Evolutionary conservation across 2,113 vertebrate species (phyloP).

Genomic region (Protomyctophum bolini): DNA sequence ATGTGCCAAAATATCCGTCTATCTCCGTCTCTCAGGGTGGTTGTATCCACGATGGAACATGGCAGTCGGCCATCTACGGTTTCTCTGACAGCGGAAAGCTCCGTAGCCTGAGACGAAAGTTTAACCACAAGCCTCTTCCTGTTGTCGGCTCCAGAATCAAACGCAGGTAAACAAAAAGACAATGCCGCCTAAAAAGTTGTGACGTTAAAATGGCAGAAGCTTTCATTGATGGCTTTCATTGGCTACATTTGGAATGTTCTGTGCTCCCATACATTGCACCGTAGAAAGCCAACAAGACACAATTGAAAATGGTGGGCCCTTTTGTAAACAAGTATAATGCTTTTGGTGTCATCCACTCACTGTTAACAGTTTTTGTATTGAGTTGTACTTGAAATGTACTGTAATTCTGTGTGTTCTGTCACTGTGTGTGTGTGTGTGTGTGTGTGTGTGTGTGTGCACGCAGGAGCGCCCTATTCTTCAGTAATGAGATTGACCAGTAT

Average conservation of each 20-base stretch:
- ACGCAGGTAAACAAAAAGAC: conserved; percentile 77
- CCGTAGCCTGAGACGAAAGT: conserved; percentile 80
- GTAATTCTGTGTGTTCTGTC: no score
- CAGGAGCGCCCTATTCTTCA: conserved; percentile 87
- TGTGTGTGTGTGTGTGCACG: conserved; percentile 14
- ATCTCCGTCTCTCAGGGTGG: conserved; percentile 74
- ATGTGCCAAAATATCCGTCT: no score
- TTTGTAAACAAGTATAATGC: no score
- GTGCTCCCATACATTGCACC: not conserved
- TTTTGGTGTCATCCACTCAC: no score
- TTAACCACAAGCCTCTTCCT: conserved; percentile 84
- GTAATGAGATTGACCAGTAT: conserved; percentile 86
- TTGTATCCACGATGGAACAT: conserved; percentile 89
- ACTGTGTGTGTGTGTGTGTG: not conserved
- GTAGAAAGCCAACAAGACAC: no score
- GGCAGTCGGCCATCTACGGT: conserved; percentile 90
- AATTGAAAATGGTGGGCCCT: no score
- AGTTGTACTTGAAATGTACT: no score
- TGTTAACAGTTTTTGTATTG: no score
- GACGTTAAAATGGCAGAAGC: no score
- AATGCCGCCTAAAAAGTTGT: no score
- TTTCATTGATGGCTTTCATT: not conserved
- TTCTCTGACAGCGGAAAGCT: conserved; percentile 80
- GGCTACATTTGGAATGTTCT: not conserved
- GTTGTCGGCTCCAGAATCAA: conserved; percentile 84